phyloP scores from a whole-genome alignment of 2,113 vertebrate genomes.

The Hemicordylus capensis region DNA sequence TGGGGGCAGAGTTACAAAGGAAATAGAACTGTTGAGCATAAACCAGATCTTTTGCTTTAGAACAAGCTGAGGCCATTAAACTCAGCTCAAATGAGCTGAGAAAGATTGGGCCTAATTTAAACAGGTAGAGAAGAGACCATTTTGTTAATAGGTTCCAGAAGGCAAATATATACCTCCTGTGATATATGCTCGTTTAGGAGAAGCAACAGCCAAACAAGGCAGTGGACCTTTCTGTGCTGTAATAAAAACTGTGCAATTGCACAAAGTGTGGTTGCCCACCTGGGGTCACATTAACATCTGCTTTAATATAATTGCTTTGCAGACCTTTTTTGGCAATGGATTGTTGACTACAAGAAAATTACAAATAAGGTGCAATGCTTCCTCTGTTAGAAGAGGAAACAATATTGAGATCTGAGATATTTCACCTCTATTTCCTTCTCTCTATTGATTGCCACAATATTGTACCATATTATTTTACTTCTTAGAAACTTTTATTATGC shows the following conservation, averaged over 20 bases:
- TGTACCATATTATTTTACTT: conserved; percentile 15
- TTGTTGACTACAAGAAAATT: conserved; percentile 58
- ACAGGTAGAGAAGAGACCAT: conserved; percentile 36
- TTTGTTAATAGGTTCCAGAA: conserved; percentile 51
- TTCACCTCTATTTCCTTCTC: conserved; percentile 43
- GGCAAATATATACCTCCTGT: conserved; percentile 28
- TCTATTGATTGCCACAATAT: conserved; percentile 45
- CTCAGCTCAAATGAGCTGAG: conserved; percentile 7
- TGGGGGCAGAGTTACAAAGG: too few species aligned
- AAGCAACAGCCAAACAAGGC: conserved; percentile 28
- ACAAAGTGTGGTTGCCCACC: conserved; percentile 35
- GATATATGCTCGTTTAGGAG: conserved; percentile 30
- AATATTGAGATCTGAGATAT: conserved; percentile 51
- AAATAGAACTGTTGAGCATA: not conserved
- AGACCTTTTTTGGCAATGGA: conserved; percentile 34
- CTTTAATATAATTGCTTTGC: conserved; percentile 56
- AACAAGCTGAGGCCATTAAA: not conserved
- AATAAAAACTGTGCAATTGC: conserved; percentile 41
- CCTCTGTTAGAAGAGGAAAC: conserved; percentile 60
- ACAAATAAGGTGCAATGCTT: conserved; percentile 59
- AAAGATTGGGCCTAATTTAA: conserved; percentile 53
- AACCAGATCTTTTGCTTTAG: conserved; percentile 39
- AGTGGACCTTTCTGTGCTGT: conserved; percentile 31
- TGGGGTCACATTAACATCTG: conserved; percentile 51
- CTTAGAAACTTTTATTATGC: conserved; percentile 14